Base-by-base conservation (phyloP, 2,113 vertebrate genomes). In the Odontesthes bonariensis region DNA sequence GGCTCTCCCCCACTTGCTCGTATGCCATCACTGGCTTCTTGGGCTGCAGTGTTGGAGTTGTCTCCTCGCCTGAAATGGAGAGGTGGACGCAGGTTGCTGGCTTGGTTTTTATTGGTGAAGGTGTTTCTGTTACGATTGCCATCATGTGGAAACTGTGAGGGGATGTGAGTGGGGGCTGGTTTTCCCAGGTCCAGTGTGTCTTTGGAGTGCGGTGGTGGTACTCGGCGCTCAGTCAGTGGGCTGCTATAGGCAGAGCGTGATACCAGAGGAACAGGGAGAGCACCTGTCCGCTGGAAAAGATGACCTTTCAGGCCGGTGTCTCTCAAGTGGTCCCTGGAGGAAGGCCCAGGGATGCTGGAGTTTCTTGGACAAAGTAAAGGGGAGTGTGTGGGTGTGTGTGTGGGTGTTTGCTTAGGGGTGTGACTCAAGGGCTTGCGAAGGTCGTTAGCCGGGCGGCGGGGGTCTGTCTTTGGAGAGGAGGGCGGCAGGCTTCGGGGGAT, bases 211-310 rank as follows among this genome's bases (percentile, higher is more conserved):
- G 80, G 75, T 0, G 22, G 76, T 23, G 77, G 77, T 2, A 51
- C 58, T 44, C 84, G 83, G 7, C 87, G 88, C 8, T 83, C 86
- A 62, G 66, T 87, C 59, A 89, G 62, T 0, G 94, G 93, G 64
- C 93, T 93, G 83, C 88, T 93, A 75, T 91, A 91, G 53, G 92
- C 92, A 3, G 90, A 93, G 33, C 83, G 85, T 0, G 92, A 91
- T 2, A 64, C 75, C 65, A 84, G 85, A 44, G 85, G 83, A 56
- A 49, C 55, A 19, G 84, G 79, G 35, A 86, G 69, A 19, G 75
- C 84, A 14, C 82, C 87, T 0, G 46, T 81, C 27, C 86, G 80
- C 46, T 91, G 84, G 10, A 91, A 71, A 65, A 90, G 80, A 35
- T 89, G 88, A 77, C 81, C 82, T 84, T 87, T 93, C 62, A 89